Base-by-base conservation (phyloP, 2,113 vertebrate species). In the Aythya baeri region DNA sequence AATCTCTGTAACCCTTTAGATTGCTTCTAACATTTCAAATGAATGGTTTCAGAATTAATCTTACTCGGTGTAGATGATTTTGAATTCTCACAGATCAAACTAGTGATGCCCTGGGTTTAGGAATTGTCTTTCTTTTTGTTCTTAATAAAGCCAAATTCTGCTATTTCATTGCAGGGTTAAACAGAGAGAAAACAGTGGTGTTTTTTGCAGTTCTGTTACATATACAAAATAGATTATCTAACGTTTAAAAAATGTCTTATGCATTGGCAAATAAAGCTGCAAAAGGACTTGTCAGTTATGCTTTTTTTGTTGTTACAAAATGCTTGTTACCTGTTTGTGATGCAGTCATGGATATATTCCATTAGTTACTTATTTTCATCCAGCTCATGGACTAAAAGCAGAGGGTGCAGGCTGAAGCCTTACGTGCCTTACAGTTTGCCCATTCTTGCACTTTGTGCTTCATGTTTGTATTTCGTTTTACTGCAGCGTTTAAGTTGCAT, bases 1-100 rank as follows among this genome's bases (percentile, higher is more conserved):
- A 91, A 76, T 93, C 62, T 43, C 43, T 78, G 82, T 89, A 90
- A 86, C 54, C 29, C 92, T 91, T 94, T 59, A 25, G 11, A 75
- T 91, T 92, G 83, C 54, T 76, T 77, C 62, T 65, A 70, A 46
- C 4, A 0, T 1, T 66, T 83, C 46, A 55, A 29, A 41, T 36
- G 15, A 22, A 44, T 66, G 20, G 10, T 59, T 87, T 73, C 54
- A 66, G 27, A 58, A 57, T 93, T 80, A 49, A 50, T 16, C 32
- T 82, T 41, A 26, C 29, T n/a, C 46, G 29, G 16, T 20, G 7
- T 7, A 44, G 50, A 34, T 27, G 4, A 23, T 70, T 81, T 62
- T 84, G 34, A 81, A 54, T 11, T 89, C 55, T 13, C 76, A 4
- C 38, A 43, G 12, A 66, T 78, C 55, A 66, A 62, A 36, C 46